Evolutionary conservation across 2,797 vertebrate genomes (phyloP).

Genomic region (Tapirus indicus): DNA sequence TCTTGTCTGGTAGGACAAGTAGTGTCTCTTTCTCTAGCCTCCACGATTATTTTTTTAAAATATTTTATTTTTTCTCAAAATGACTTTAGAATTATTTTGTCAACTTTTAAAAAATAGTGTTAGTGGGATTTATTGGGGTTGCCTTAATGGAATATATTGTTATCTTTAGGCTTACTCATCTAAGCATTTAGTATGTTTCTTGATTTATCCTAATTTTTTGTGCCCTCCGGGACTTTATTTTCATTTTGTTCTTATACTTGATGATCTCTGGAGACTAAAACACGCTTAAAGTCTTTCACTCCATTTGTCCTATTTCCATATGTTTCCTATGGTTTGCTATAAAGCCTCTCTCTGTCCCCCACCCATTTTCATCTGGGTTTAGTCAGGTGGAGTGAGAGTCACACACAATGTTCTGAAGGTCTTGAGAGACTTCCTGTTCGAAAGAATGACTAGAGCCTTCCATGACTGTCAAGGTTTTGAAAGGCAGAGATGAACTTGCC

Average conservation of each 20-base stretch:
- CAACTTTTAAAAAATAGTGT: neutral
- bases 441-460: neutral
- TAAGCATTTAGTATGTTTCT: neutral
- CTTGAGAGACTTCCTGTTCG: neutral
- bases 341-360: neutral
- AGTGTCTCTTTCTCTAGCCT: neutral
- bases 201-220: neutral
- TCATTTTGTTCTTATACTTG: neutral
- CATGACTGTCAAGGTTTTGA: neutral
- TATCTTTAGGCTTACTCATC: neutral
- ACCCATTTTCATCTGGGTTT: neutral
- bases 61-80: neutral
- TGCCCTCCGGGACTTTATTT: neutral
- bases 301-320: neutral
- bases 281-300: neutral
- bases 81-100: neutral
- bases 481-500: neutral
- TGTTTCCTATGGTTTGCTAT: neutral
- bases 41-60: neutral
- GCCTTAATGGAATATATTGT: neutral
- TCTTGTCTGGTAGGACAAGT: neutral
- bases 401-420: neutral
- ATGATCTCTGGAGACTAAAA: neutral
- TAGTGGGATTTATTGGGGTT: neutral
- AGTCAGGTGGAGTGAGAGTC: neutral